phyloP scores from a whole-genome alignment of 1,140 invertebrate species.

The Aphidius ervi region DNA sequence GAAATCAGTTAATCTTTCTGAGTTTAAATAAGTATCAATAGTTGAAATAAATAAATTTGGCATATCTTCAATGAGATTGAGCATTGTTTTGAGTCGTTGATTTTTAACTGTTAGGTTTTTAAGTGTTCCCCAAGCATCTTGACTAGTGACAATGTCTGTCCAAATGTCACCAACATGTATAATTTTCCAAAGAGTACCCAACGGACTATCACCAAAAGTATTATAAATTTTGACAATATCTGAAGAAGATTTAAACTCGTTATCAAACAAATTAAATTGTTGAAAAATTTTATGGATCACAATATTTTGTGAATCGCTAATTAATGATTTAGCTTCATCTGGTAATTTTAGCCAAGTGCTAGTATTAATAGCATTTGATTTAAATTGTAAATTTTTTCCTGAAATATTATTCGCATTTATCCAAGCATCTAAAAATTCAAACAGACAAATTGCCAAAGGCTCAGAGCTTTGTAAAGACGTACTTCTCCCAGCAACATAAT shows the following conservation, averaged over 20 bases:
- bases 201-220: constrained; percentile 1
- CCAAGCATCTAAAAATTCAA: constrained; percentile 28
- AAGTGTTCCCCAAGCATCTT: constrained; percentile 43
- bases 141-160: constrained; percentile 34
- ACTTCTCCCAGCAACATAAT: constrained; percentile 14
- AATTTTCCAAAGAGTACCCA: constrained; percentile 7
- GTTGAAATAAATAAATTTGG: constrained; percentile 40
- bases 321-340: constrained; percentile 31
- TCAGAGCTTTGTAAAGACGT: constrained; percentile 19
- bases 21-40: constrained; percentile 42
- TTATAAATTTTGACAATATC: not conserved
- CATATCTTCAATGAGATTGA: constrained; percentile 41
- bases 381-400: constrained; percentile 19
- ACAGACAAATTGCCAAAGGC: constrained; percentile 27
- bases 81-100: constrained; percentile 33
- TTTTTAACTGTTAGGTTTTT: constrained; percentile 30
- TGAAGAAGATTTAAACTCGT: constrained; percentile 5
- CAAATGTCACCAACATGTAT: constrained; percentile 30
- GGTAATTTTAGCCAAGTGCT: constrained; percentile 38
- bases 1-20: constrained; percentile 38
- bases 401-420: not conserved
- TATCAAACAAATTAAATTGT: not conserved
- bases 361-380: constrained; percentile 36
- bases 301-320: constrained; percentile 29
- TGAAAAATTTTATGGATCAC: constrained; percentile 31